Conservation (phyloP, 1,140 invertebrate genomes). For the Hestina assimilis region DNA sequence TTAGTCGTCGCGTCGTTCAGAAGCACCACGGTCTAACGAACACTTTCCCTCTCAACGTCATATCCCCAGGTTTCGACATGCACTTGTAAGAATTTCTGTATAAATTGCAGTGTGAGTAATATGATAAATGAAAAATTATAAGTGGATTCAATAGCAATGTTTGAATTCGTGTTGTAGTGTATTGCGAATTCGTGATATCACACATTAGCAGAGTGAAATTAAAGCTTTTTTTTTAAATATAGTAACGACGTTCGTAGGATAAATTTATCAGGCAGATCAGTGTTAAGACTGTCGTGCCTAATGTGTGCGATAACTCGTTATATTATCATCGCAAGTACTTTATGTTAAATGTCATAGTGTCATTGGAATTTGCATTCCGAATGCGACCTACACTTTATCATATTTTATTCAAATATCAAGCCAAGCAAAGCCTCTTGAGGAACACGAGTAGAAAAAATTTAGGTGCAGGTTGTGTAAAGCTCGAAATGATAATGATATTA, state of each 20-base stretch:
- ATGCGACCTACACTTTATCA: conserved; percentile 14
- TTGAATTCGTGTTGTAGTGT: no score
- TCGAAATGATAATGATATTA: conserved; percentile 40
- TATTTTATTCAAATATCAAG: conserved; percentile 17
- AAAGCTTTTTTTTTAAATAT: background rate
- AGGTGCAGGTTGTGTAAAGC: conserved; percentile 29
- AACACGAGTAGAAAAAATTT: conserved; percentile 2
- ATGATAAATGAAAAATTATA: no score
- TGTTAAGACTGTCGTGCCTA: conserved; percentile 1
- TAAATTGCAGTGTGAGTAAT: background rate
- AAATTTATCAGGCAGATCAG: background rate
- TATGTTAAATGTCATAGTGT: conserved; percentile 21
- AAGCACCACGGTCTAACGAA: conserved; percentile 51
- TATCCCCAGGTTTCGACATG: conserved; percentile 32
- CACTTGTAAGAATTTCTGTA: conserved; percentile 2
- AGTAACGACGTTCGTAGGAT: background rate
- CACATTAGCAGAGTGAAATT: background rate
- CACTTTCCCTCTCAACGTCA: conserved; percentile 64
- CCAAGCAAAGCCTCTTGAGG: conserved; percentile 20
- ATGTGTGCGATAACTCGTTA: background rate
- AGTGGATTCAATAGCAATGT: no score
- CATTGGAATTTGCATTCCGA: conserved; percentile 21
- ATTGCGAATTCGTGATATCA: no score
- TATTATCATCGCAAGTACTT: conserved; percentile 2
- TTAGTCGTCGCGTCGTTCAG: conserved; percentile 22